Conservation (phyloP, 2,113 vertebrate species). For the Miniopterus natalensis region DNA sequence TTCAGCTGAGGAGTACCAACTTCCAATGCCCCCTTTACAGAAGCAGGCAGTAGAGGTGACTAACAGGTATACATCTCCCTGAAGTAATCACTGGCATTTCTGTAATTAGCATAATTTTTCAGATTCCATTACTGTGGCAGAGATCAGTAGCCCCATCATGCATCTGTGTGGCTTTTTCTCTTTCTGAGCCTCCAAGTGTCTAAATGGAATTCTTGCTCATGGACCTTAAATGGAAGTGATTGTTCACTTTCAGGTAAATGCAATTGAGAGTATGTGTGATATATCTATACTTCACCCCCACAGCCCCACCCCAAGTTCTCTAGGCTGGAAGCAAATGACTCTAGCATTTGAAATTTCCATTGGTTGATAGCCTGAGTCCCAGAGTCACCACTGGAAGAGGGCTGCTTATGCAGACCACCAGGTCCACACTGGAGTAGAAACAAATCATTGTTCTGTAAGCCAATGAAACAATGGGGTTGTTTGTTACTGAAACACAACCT, state of each 20-base stretch:
- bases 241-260: not conserved
- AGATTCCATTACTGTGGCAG: not conserved
- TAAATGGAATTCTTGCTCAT: not conserved
- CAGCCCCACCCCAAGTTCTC: accelerated
- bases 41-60: not conserved
- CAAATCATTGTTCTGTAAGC: not conserved
- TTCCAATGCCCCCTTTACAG: accelerated
- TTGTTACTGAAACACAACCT: not conserved
- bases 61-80: accelerated
- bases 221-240: no score
- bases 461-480: not conserved
- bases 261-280: no score
- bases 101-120: not conserved
- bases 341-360: not conserved
- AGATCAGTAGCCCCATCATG: not conserved
- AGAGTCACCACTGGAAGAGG: not conserved
- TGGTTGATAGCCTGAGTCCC: not conserved
- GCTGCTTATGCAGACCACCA: no score
- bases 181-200: not conserved
- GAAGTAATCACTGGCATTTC: not conserved
- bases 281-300: accelerated
- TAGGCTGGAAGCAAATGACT: not conserved
- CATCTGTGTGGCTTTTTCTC: not conserved
- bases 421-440: not conserved
- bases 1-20: not conserved